Conservation (phyloP, 2,797 vertebrate species). For the Eulemur albifrons region DNA sequence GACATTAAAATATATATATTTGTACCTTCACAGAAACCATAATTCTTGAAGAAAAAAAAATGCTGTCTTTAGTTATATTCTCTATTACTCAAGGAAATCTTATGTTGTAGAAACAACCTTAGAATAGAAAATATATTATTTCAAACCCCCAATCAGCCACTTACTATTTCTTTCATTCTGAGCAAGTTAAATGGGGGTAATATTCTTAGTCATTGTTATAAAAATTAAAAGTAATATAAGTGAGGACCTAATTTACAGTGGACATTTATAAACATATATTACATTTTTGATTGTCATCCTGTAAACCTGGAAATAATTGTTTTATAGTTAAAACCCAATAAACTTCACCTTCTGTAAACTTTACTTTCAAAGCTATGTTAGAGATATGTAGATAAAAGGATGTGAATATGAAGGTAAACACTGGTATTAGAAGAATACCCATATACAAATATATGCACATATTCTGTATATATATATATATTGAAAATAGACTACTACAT, state of each 20-base stretch:
- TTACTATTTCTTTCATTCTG: not conserved
- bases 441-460: not conserved
- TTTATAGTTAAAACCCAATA: not conserved
- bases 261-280: not conserved
- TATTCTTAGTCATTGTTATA: not conserved
- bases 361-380: not conserved
- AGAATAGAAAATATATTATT: not conserved
- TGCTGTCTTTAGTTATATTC: not conserved
- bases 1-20: not conserved
- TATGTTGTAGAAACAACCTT: not conserved
- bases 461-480: not conserved
- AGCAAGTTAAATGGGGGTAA: not conserved
- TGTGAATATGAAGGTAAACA: not conserved
- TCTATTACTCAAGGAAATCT: not conserved
- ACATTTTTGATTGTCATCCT: not conserved
- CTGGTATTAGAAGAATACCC: not conserved
- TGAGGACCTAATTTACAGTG: not conserved
- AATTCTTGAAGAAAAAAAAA: not conserved
- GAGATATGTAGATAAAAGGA: not conserved
- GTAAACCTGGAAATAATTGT: not conserved
- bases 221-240: not conserved
- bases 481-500: not conserved
- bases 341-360: not conserved
- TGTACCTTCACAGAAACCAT: not conserved
- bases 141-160: not conserved